A percentile compares a stretch with the other conserved stretches of the same genome.
phyloP scores from a whole-genome alignment of 2,888 invertebrate species.

The Catocala fraxini region DNA sequence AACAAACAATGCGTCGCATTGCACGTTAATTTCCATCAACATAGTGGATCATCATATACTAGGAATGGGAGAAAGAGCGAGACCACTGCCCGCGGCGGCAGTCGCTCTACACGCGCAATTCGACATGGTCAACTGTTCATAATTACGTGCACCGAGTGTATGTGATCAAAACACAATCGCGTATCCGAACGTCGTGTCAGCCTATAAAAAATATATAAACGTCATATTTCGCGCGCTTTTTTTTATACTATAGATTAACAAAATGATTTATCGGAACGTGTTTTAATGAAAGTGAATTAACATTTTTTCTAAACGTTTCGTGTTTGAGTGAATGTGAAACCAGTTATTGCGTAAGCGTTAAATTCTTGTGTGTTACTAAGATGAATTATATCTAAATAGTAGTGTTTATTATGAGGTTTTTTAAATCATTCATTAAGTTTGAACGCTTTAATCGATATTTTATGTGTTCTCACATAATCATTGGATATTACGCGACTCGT shows the following conservation, averaged over 20 bases:
- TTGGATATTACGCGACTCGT: slow-evolving; percentile 28
- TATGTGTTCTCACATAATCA: slow-evolving; percentile 29
- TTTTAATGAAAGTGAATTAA: slow-evolving; percentile 84
- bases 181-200: slow-evolving; percentile 54
- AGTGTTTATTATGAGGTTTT: slow-evolving; percentile 51
- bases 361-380: slow-evolving; percentile 62
- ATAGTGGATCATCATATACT: slow-evolving; percentile 70
- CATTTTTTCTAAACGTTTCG: slow-evolving; percentile 67
- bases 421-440: slow-evolving; percentile 25
- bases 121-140: slow-evolving; percentile 85
- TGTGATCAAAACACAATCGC: slow-evolving; percentile 61
- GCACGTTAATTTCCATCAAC: slow-evolving; percentile 74
- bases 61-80: slow-evolving; percentile 86
- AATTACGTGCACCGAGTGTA: slow-evolving; percentile 67
- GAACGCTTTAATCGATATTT: slow-evolving; percentile 19
- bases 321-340: slow-evolving; percentile 84
- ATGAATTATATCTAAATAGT: slow-evolving; percentile 63
- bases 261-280: slow-evolving; percentile 65
- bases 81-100: slow-evolving; percentile 76
- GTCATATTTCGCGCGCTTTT: slow-evolving; percentile 68
- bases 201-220: slow-evolving; percentile 56
- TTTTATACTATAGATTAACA: slow-evolving; percentile 42
- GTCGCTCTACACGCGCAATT: slow-evolving; percentile 83
- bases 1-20: slow-evolving; percentile 60
- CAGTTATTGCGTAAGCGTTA: slow-evolving; percentile 73